phyloP scores from a whole-genome alignment of 2,888 invertebrate species.

The Drosophila sordidula region DNA sequence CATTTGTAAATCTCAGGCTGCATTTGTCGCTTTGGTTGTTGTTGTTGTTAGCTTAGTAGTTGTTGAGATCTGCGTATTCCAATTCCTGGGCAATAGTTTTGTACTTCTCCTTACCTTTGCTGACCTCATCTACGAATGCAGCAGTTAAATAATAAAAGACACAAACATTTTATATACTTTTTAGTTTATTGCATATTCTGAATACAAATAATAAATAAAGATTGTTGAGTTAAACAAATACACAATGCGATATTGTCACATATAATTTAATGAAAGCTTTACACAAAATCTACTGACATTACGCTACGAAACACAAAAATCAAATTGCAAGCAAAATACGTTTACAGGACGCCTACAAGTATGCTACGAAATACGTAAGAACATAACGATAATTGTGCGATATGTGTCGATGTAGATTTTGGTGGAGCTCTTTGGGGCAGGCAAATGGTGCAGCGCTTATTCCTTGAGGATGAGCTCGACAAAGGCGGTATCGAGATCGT shows the following conservation, averaged over 20 bases:
- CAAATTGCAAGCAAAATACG: conserved; percentile 49
- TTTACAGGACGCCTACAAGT: conserved; percentile 56
- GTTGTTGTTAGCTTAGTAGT: conserved; percentile 86
- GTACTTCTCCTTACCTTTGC: conserved; percentile 97
- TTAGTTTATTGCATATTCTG: conserved; percentile 70
- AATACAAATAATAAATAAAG: conserved; percentile 67
- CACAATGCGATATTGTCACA: conserved; percentile 71
- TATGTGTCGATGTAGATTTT: conserved; percentile 45
- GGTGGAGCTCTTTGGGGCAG: conserved; percentile 48
- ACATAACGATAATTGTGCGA: conserved; percentile 54
- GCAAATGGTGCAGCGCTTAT: conserved; percentile 83
- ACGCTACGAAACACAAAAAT: conserved; percentile 41
- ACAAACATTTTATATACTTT: conserved; percentile 39
- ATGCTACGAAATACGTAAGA: conserved; percentile 53
- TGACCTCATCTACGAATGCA: conserved; percentile 90
- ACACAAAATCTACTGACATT: conserved; percentile 51
- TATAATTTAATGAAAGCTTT: conserved; percentile 44
- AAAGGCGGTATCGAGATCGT: conserved; percentile 99
- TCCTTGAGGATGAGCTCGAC: conserved; percentile 94
- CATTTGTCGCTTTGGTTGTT: conserved; percentile 31
- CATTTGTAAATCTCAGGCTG: conserved; percentile 57
- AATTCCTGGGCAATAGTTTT: conserved; percentile 99
- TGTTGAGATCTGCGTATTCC: conserved; percentile 96
- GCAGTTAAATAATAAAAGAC: conserved; percentile 81
- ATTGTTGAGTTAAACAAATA: conserved; percentile 80